phyloP scores from a whole-genome alignment of 2,888 invertebrate genomes.

The Andricus quercusramuli region DNA sequence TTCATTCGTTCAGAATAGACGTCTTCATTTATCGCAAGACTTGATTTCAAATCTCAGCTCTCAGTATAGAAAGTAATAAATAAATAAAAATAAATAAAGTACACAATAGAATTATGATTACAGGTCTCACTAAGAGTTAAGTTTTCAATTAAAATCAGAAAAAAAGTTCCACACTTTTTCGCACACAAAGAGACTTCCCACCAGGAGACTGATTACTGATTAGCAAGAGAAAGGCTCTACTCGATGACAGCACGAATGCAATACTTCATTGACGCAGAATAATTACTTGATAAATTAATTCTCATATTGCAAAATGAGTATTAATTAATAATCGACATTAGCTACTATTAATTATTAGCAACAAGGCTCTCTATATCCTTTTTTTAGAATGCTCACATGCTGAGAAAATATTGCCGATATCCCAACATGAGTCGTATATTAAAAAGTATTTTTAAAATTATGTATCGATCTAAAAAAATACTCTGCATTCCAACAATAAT shows the following conservation, averaged over 20 bases:
- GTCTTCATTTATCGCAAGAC: not conserved
- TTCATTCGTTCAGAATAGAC: not conserved
- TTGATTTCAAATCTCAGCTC: not conserved
- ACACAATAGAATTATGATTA: not conserved
- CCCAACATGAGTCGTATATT: not conserved
- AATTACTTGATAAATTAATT: conserved; percentile 28
- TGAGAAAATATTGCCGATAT: conserved; percentile 21
- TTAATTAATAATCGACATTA: conserved; percentile 36
- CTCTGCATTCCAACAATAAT: not conserved
- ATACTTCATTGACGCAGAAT: conserved; percentile 5
- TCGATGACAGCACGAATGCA: not conserved
- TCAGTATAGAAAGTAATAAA: not conserved
- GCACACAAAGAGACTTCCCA: not conserved
- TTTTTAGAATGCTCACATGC: conserved; percentile 14
- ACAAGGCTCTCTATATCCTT: conserved; percentile 9
- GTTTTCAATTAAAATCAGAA: not conserved
- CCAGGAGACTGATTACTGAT: not conserved
- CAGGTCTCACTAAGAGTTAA: not conserved
- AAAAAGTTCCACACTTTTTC: not conserved
- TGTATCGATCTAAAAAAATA: not conserved
- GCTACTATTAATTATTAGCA: conserved; percentile 6
- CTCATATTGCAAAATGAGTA: conserved; percentile 17
- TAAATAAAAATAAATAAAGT: not conserved
- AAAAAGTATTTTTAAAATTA: not conserved
- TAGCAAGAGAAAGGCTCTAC: conserved; percentile 8